Percentiles rank a stretch among this genome's conserved stretches.
These are phyloP conservation scores for Leiothrix lutea DNA, from an alignment of 2,113 vertebrate genomes.

Conservation along the genomic window DNA sequence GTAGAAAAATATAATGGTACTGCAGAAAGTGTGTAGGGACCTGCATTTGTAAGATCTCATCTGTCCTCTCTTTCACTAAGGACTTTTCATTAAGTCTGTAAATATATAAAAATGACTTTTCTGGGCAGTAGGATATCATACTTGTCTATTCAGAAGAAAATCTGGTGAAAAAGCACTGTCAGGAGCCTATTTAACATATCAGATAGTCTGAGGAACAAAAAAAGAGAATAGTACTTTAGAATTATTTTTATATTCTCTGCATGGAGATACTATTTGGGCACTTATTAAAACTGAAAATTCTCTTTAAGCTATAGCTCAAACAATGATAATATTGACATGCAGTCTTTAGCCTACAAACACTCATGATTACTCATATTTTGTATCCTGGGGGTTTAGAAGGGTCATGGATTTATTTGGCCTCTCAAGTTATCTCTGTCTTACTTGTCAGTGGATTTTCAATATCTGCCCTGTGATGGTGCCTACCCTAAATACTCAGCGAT, in stretches of 20 bases:
- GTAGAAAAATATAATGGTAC: not conserved
- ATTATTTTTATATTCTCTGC: not conserved
- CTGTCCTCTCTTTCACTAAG: not conserved
- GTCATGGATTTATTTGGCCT: not conserved
- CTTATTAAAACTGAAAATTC: conserved; percentile 3
- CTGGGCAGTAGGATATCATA: not conserved
- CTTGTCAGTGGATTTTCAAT: not conserved
- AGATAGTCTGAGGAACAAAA: conserved; percentile 16
- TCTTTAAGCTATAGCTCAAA: not conserved
- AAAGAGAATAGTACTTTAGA: not conserved
- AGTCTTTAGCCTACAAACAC: not conserved
- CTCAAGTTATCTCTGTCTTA: not conserved
- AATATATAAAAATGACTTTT: not conserved
- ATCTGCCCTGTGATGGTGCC: not conserved
- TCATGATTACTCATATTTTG: not conserved
- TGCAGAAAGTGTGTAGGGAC: not conserved
- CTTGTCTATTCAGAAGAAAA: conserved; percentile 32
- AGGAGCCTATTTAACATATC: not conserved
- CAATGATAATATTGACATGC: not conserved
- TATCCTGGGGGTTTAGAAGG: not conserved
- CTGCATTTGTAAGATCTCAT: not conserved
- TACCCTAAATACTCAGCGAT: not conserved
- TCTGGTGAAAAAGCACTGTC: not conserved
- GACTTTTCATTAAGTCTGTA: not conserved
- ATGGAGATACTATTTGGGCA: not conserved